Base-by-base conservation (phyloP, 2,888 invertebrate species). In the Ormyrus nitidulus region DNA sequence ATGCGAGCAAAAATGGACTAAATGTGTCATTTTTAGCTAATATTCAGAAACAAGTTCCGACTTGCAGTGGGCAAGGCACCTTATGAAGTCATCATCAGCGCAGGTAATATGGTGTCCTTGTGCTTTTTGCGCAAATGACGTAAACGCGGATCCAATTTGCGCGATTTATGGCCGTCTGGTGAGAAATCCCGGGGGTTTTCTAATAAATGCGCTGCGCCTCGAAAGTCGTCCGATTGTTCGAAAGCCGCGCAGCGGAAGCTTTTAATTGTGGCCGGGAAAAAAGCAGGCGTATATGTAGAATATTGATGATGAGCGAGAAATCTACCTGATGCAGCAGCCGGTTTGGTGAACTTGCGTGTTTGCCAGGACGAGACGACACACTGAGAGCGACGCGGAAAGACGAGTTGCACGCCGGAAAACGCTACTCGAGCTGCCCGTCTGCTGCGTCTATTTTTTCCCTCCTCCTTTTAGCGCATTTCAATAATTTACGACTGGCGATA, bases 401-500 rank as follows among this genome's bases (percentile, higher is more conserved):
- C n/a, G 72, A 54, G 44, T n/a, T 46, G 46, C 44, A 13, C 51
- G 56, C 13, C 59, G 66, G 34, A 65, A 74, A 46, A 9, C 74
- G 58, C 44, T 51, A 13, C 9, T 8, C 48, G 44, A 10, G 34
- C 7, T 48, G 19, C 56, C 46, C 6, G 11, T 34, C 48, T 46
- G 3, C 6, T 54, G 6, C 7, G 2, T 49, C 19, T 64, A 19
- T 19, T 19, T 19, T 58, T 19, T 46, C 66, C 59, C 34, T 34
- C 51, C 62, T 61, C 46, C 5, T 48, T 70, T 70, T 70, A 13
- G 6, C 70, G 13, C 48, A 64, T 79, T 79, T 62, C 10, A 73
- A 79, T 79, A 79, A 79, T 79, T 79, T 73, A 69, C 66, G 44
- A 61, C 61, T 62, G 6, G 34, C 48, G 61, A 73, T 73, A 61